Conservation (phyloP, 2,113 vertebrate genomes). For the Crotalus viridis region DNA sequence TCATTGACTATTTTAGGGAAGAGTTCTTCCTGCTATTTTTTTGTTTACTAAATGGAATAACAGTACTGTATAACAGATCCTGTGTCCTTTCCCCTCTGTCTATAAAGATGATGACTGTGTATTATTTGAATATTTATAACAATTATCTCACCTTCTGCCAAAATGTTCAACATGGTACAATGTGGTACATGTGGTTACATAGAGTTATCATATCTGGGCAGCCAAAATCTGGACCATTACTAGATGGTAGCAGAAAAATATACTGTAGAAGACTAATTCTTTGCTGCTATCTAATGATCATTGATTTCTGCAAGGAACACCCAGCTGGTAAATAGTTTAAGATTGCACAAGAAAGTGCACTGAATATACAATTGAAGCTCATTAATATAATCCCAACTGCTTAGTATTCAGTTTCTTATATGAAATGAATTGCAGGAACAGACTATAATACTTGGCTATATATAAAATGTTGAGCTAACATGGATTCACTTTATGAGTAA, state of each 20-base stretch:
- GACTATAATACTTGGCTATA: background rate
- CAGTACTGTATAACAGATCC: background rate
- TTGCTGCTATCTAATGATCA: background rate
- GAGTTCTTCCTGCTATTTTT: background rate
- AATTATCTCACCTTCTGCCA: background rate
- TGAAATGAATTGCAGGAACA: background rate
- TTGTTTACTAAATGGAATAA: background rate
- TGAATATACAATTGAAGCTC: background rate
- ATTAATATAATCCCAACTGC: background rate
- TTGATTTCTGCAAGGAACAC: background rate
- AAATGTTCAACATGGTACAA: background rate
- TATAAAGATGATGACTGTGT: background rate
- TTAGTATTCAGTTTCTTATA: background rate
- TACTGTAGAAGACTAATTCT: background rate
- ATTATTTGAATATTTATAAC: background rate
- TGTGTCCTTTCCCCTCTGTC: background rate
- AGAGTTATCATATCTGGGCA: background rate
- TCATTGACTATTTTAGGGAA: background rate
- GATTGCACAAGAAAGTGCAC: background rate
- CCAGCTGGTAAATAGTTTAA: background rate
- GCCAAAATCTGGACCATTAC: background rate
- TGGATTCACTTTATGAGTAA: background rate
- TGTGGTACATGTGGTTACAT: background rate
- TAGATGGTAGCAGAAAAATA: background rate
- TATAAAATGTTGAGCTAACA: background rate